Base-by-base conservation (phyloP, 1,140 invertebrate species). In the Pygmarrhopalites habei region DNA sequence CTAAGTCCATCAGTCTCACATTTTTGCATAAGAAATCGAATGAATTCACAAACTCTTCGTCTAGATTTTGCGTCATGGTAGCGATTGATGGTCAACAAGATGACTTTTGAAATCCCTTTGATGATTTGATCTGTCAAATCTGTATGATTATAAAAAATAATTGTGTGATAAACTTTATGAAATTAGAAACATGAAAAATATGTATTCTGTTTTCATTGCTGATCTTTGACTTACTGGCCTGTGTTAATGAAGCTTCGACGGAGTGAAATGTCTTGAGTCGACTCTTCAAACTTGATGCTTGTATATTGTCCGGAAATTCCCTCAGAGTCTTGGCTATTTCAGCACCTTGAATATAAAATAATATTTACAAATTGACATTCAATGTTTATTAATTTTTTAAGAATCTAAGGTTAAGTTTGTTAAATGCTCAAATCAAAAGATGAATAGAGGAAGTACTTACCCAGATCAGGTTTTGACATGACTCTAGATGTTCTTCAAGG, bases 11-110 rank as follows among this genome's bases (percentile, higher is more conserved):
- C 23, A 2, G 15, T 53, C 1, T 82, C 77, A 76, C 91, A 83
- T 35, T 80, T 75, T 55, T 79, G 79, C 2, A 84, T 74, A 2
- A 92, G 74, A 32, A 81, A 81, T 35, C 76, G 74, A n/a, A 92
- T 80, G 32, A 92, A 75, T 57, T 81, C 79, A 67, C 82, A 82
- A 19, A 92, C 81, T 72, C 86, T 83, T 39, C 82, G 81, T 72
- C 89, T 85, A 2, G 90, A 93, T 62, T 80, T 77, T 51, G 81
- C 81, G 77, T 93, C 89, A 70, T 83, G 79, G 72, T 92, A 92
- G 67, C 86, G 81, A 60, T 85, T 83, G 63, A 92, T 76, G 12
- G 88, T 88, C 28, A 84, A 78, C 17, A 83, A 81, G 59, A 91
- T 74, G 55, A 86, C 79, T 74, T 86, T 85, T 69, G 88, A 90